Evolutionary conservation across 2,113 vertebrate genomes (phyloP).

Genomic region (Lagenorhynchus albirostris): DNA sequence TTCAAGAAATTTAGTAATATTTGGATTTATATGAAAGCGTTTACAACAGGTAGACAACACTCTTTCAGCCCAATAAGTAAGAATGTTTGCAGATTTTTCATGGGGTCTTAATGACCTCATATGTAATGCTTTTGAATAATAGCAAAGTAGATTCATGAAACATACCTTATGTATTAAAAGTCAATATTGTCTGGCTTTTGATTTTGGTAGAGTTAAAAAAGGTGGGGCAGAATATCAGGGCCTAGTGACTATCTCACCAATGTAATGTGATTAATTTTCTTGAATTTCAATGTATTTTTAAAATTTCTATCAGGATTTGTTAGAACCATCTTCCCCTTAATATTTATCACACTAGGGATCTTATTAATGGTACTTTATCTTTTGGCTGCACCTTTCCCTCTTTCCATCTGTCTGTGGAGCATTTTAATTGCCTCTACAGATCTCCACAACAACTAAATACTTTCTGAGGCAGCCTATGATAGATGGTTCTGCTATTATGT

Average conservation of each 20-base stretch:
- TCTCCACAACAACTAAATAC: background rate
- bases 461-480: slow-evolving; percentile 40
- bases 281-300: background rate
- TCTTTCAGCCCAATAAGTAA: background rate
- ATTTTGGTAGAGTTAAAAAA: background rate
- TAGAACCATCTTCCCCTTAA: background rate
- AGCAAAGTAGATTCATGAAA: background rate
- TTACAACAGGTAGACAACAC: background rate
- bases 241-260: background rate
- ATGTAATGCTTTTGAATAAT: background rate
- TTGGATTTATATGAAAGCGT: background rate
- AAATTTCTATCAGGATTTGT: slow-evolving; percentile 12
- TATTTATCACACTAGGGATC: background rate
- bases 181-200: background rate
- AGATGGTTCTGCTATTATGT: slow-evolving; percentile 40
- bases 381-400: background rate
- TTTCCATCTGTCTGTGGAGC: slow-evolving; percentile 14
- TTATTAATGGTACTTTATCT: background rate
- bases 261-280: slow-evolving; percentile 8
- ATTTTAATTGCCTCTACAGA: slow-evolving; percentile 45
- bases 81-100: background rate
- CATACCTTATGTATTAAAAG: background rate
- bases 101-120: background rate
- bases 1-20: background rate
- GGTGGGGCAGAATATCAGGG: background rate